A percentile compares a stretch with the other conserved stretches of the same genome.
These are phyloP conservation scores for Rafetus swinhoei DNA, from an alignment of 2,113 vertebrate species.

Conservation along the genomic window DNA sequence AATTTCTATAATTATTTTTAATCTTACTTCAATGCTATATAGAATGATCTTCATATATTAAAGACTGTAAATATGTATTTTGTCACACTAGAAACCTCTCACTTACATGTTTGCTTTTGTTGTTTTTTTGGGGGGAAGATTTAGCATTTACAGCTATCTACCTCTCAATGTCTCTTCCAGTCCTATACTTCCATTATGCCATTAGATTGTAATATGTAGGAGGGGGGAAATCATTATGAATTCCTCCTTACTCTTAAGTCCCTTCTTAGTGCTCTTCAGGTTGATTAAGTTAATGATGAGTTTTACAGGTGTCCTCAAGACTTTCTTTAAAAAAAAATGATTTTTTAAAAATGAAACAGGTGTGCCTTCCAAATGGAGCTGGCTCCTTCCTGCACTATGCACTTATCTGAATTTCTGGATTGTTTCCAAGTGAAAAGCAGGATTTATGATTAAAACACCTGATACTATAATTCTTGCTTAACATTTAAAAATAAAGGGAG, in stretches of 20 bases:
- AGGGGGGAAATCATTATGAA: neutral
- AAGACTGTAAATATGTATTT: neutral
- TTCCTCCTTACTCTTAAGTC: neutral
- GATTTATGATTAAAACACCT: slow-evolving; percentile 32
- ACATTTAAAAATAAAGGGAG: neutral
- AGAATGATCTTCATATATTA: neutral
- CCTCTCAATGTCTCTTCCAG: neutral
- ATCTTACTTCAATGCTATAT: neutral
- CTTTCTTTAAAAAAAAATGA: neutral
- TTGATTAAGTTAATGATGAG: slow-evolving; percentile 6
- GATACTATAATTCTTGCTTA: neutral
- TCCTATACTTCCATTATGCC: neutral
- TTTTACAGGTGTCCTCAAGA: neutral
- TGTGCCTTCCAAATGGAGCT: neutral
- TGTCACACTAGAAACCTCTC: neutral
- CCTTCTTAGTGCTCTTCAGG: neutral
- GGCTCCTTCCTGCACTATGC: neutral
- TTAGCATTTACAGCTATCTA: neutral
- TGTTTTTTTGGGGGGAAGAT: neutral
- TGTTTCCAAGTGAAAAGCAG: neutral
- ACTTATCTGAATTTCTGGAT: neutral
- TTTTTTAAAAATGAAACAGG: neutral
- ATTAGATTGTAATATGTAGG: neutral
- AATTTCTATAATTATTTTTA: neutral
- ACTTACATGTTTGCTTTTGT: neutral